phyloP scores from a whole-genome alignment of 2,113 vertebrate genomes.

The Hypomesus transpacificus region DNA sequence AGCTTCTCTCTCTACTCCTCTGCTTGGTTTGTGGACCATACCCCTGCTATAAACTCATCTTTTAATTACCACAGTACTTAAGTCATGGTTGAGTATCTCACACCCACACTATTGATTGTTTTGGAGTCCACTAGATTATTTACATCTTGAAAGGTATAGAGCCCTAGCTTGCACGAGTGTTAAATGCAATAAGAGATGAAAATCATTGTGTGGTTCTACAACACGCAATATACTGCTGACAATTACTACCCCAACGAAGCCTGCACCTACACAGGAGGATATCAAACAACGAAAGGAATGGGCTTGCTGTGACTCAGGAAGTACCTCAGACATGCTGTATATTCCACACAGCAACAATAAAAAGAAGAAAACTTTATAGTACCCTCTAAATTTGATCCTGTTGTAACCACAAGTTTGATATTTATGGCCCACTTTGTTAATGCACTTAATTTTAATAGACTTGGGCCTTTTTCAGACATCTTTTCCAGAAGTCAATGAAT shows the following conservation, averaged over 20 bases:
- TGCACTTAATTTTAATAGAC: slow-evolving; percentile 33
- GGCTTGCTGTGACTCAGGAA: not conserved
- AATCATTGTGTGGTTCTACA: not conserved
- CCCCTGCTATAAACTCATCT: slow-evolving; percentile 48
- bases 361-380: not conserved
- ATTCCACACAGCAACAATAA: too few species aligned
- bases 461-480: slow-evolving; percentile 37
- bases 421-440: slow-evolving; percentile 19
- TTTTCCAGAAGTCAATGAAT: slow-evolving; percentile 43
- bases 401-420: slow-evolving; percentile 13
- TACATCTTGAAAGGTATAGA: slow-evolving; percentile 17
- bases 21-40: slow-evolving; percentile 40
- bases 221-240: slow-evolving; percentile 1
- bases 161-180: slow-evolving; percentile 19
- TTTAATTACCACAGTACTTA: slow-evolving; percentile 60
- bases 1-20: slow-evolving; percentile 38
- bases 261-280: slow-evolving; percentile 3
- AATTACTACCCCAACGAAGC: not conserved
- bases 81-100: slow-evolving; percentile 36
- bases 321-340: not conserved
- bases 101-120: slow-evolving; percentile 11
- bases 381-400: slow-evolving; percentile 15
- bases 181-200: slow-evolving; percentile 29
- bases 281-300: not conserved
- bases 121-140: slow-evolving; percentile 30